Conservation (phyloP, 2,113 vertebrate genomes). For the Cebidichthys violaceus region DNA sequence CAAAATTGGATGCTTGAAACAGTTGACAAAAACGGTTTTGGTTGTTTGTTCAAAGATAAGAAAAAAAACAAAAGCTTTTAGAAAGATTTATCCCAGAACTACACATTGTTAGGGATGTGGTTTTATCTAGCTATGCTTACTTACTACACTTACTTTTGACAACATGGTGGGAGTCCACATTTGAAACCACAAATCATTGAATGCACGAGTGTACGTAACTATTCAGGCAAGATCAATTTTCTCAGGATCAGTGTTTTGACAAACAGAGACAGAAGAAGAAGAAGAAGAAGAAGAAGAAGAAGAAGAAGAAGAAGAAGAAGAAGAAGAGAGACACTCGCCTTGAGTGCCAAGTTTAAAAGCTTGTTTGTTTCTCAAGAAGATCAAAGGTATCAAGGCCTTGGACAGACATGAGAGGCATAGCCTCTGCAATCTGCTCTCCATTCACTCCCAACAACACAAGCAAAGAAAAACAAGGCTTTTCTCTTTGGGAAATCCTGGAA, state of each 20-base stretch:
- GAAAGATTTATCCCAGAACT: conserved; percentile 23
- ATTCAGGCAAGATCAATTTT: conserved; percentile 64
- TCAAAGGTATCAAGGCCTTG: conserved; percentile 82
- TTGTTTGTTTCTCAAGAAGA: conserved; percentile 81
- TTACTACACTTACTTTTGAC: conserved; percentile 26
- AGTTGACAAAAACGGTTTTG: background rate
- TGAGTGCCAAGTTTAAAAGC: conserved; percentile 77
- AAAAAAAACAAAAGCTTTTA: conserved; percentile 6
- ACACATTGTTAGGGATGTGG: background rate
- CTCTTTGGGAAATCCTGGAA: conserved; percentile 76
- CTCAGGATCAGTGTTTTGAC: conserved; percentile 69
- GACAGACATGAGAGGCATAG: conserved; percentile 80
- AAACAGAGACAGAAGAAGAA: conserved; percentile 36
- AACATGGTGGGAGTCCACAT: conserved; percentile 14
- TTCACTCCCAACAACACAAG: conserved; percentile 73
- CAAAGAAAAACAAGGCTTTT: conserved; percentile 70
- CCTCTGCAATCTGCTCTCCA: conserved; percentile 78
- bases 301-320: conserved; percentile 39
- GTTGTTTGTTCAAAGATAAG: conserved; percentile 7
- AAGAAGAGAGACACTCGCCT: conserved; percentile 41
- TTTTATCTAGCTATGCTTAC: conserved; percentile 5
- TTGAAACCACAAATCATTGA: conserved; percentile 27
- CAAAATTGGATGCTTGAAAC: background rate
- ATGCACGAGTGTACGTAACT: background rate
- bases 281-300: conserved; percentile 48